Evolutionary conservation across 2,888 invertebrate species (phyloP).

Genomic region (Subacronicta megacephala): DNA sequence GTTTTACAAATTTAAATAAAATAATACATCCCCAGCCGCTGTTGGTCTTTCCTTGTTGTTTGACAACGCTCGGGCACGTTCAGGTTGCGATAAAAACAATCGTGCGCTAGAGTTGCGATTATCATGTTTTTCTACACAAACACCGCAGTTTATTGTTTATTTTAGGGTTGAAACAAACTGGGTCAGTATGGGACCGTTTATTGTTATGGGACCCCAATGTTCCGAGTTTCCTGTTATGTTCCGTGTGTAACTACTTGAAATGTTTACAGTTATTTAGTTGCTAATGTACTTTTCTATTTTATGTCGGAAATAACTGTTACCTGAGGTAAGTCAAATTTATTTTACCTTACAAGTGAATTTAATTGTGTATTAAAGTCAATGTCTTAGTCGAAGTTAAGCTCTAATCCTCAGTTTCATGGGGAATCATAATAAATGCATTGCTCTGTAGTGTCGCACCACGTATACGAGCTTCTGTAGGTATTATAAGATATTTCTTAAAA

Average conservation of each 20-base stretch:
- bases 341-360: too few species aligned
- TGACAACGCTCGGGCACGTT: slow-evolving; percentile 4
- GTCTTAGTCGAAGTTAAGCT: too few species aligned
- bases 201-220: slow-evolving; percentile 35
- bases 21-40: background rate
- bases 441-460: too few species aligned
- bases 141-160: slow-evolving; percentile 30
- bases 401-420: too few species aligned
- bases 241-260: slow-evolving; percentile 34
- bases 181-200: slow-evolving; percentile 41
- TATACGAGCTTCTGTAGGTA: too few species aligned
- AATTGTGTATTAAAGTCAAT: too few species aligned
- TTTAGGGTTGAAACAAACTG: slow-evolving; percentile 34
- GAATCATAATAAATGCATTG: too few species aligned
- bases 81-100: slow-evolving; percentile 9
- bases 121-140: slow-evolving; percentile 3
- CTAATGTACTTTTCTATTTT: slow-evolving; percentile 14
- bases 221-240: slow-evolving; percentile 29
- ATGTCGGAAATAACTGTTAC: background rate
- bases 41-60: slow-evolving; percentile 16
- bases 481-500: background rate
- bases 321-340: background rate
- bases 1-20: background rate
- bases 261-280: slow-evolving; percentile 12
- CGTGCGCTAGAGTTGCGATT: slow-evolving; percentile 29